Evolutionary conservation across 2,888 invertebrate genomes (phyloP), one percentile per base, ranked within the genome.

Genomic region (Meteorus cinctellus): DNA sequence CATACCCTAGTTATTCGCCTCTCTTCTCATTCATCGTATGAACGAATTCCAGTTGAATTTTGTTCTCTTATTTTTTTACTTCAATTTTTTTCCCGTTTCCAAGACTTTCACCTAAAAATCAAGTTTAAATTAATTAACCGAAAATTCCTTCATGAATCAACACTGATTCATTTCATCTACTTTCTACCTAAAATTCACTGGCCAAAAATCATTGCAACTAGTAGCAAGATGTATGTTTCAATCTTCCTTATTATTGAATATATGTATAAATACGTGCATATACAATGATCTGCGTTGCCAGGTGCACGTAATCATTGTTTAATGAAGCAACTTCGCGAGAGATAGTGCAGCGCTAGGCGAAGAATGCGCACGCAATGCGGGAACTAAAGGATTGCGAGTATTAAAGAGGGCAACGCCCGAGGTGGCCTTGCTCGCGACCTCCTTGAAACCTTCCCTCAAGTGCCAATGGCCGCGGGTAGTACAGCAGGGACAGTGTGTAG

Each of bases 381-480:
- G 75, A 70, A 48, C 71, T 24, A 66, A 66, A 71, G 71, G 59
- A 75, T 75, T n/a, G 62, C 67, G 71, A 66, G 81, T 79, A 81
- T 83, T 82, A 81, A 82, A 80, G 83, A 84, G 88, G 86, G 87
- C 87, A 87, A 88, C 85, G 88, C 85, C 88, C 88, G 84, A 81
- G 79, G 85, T 88, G 88, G 88, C 88, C 88, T 89, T 89, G 88
- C 88, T 85, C 85, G 84, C 88, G 87, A 87, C 88, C 88, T 88
- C 88, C 85, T 86, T 85, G 79, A 79, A 80, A 77, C 78, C 77
- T 79, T 77, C 74, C 80, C 80, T 79, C 76, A 60, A 48, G 75
- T 67, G 41, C 41, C 48, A 31, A 45, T 71, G 71, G 36, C 59
- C 59, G 55, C 55, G 55, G 55, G 55, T 51, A 34, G 27, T 48